Conservation (phyloP, 2,888 invertebrate genomes). For the Beris morrisii region DNA sequence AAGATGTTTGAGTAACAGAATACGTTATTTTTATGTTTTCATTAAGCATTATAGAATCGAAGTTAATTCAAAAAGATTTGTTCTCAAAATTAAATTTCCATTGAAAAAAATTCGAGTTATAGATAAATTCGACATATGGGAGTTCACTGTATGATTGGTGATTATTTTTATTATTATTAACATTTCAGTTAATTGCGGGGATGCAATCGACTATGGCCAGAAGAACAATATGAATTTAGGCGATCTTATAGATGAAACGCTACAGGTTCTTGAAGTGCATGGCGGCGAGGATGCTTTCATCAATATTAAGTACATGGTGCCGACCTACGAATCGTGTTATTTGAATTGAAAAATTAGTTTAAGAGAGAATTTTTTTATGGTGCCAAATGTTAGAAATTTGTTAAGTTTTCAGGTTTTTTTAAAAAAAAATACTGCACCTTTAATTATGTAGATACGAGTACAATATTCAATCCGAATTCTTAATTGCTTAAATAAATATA, state of each 20-base stretch:
- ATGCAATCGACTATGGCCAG: conserved; percentile 87
- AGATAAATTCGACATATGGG: too few relatives aligned
- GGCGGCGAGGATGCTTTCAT: conserved; percentile 97
- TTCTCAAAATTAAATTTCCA: too few relatives aligned
- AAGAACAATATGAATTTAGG: conserved; percentile 84
- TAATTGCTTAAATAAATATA: too few relatives aligned
- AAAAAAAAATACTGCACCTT: too few relatives aligned
- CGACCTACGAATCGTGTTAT: conserved; percentile 93
- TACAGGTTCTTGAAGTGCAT: conserved; percentile 86
- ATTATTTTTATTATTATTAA: not conserved
- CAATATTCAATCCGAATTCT: too few relatives aligned
- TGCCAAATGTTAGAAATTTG: conserved; percentile 8
- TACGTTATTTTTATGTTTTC: not conserved
- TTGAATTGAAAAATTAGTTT: conserved; percentile 62
- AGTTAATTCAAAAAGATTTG: too few relatives aligned
- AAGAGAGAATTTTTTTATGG: not conserved
- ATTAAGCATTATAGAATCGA: too few relatives aligned
- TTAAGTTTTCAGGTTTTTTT: too few relatives aligned
- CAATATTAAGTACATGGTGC: conserved; percentile 97
- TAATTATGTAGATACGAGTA: too few relatives aligned
- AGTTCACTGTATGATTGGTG: not conserved
- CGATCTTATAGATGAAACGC: conserved; percentile 88
- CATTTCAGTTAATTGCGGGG: conserved; percentile 77
- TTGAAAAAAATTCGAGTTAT: too few relatives aligned
- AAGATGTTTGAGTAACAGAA: conserved; percentile 5